These are phyloP conservation scores for Ormyrus pomaceus DNA, from an alignment of 2,888 invertebrate genomes.

Conservation along the genomic window DNA sequence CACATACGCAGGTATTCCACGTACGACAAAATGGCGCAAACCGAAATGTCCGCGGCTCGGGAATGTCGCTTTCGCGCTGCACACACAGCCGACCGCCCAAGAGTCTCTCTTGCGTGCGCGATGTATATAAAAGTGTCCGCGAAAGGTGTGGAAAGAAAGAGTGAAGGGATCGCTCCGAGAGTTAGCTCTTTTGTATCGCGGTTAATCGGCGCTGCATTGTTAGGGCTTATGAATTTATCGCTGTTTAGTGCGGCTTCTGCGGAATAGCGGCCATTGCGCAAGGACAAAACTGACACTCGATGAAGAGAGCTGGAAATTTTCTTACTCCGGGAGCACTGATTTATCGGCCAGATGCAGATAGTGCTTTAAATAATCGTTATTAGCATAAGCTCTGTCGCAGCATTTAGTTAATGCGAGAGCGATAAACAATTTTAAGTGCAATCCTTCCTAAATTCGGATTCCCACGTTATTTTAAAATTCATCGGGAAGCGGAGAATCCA, in stretches of 20 bases:
- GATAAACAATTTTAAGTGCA: not conserved
- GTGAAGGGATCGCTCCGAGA: too few relatives aligned
- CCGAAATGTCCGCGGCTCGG: constrained; percentile 25
- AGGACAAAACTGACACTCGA: too few relatives aligned
- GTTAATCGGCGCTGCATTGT: too few relatives aligned
- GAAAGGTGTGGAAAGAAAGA: constrained; percentile 3
- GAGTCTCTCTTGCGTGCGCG: constrained; percentile 17
- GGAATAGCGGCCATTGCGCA: too few relatives aligned
- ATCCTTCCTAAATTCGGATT: not conserved
- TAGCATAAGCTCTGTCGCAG: not conserved
- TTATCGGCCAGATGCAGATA: too few relatives aligned
- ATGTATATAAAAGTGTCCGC: not conserved
- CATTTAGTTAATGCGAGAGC: not conserved
- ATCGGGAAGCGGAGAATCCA: too few relatives aligned
- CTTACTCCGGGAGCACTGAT: too few relatives aligned
- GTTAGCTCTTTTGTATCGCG: too few relatives aligned
- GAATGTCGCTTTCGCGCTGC: constrained; percentile 27
- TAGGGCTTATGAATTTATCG: too few relatives aligned
- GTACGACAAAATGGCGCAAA: constrained; percentile 42
- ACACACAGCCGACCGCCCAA: constrained; percentile 4
- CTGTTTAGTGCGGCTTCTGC: too few relatives aligned
- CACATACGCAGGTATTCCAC: not conserved
- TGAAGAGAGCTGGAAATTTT: too few relatives aligned
- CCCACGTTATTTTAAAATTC: too few relatives aligned
- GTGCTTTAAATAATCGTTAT: not conserved